Evolutionary conservation across 2,888 invertebrate genomes (phyloP), one percentile per base, ranked within the genome.

Genomic region (Darwinula stevensoni): DNA sequence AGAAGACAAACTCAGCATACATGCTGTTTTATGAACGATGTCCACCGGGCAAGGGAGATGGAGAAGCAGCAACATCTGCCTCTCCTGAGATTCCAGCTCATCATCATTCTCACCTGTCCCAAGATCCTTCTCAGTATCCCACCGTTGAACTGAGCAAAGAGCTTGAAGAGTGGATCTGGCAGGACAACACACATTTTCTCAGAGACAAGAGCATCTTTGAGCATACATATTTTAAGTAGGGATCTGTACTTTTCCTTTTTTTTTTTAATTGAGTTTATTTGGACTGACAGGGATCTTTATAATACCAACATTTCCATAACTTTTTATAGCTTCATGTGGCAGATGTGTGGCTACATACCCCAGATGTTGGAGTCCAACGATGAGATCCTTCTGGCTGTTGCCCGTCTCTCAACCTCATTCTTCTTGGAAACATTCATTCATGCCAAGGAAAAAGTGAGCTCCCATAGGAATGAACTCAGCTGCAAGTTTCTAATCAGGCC

Each of bases 391-490:
- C 69, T 80, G 44, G 63, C 74, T 43, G 74, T 78, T 1, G 74
- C 80, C 2, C 68, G 82, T 42, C 57, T 88, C 9, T 76, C 82
- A 2, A 76, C 82, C 1, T 80, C 84, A 1, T 88, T 88, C 54
- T 84, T 88, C 43, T 71, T 88, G 39, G 88, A 88, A 55, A 86
- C 86, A 1, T 76, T 86, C 45, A 86, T 88, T 46, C 88, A 88
- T 50, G 82, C 88, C 29, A 86, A 86, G 52, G 88, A 88, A 52
- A 88, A 86, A 62, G 72, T 72, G 48, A 41, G 31, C 30, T n/a
- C n/a, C n/a, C n/a, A 15, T 12, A 16, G 14, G 14, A 12, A 3
- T 34, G 9, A 26, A 17, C 12, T 16, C 18, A 6, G 18, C 17
- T 38, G 16, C 30, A 32, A 30, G 27, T 26, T 12, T 32, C 26